A percentile compares a stretch with the other conserved stretches of the same genome.
Conservation (phyloP, 1,140 invertebrate species). For the Zaprionus ornatus region DNA sequence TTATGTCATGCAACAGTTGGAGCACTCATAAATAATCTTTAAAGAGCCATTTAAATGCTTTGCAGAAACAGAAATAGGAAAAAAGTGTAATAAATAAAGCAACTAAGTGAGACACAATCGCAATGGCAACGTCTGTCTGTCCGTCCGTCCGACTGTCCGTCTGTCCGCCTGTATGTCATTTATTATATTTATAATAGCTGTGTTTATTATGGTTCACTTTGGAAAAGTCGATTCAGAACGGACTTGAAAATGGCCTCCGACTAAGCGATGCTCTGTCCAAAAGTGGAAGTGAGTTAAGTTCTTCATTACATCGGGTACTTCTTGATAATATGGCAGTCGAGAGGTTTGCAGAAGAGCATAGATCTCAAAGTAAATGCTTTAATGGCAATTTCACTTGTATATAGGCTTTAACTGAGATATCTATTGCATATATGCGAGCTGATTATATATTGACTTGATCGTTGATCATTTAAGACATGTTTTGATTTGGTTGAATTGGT, state of each 20-base stretch:
- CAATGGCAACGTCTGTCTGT: slow-evolving; percentile 28
- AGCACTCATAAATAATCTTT: slow-evolving; percentile 71
- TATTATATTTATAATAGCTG: slow-evolving; percentile 32
- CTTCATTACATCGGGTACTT: no score
- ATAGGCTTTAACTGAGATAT: no score
- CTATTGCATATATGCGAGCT: no score
- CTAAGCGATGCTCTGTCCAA: background rate
- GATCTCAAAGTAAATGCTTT: no score
- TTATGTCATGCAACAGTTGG: slow-evolving; percentile 62
- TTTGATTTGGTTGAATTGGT: no score
- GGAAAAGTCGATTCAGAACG: slow-evolving; percentile 1
- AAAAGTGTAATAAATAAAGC: slow-evolving; percentile 37
- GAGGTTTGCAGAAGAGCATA: no score
- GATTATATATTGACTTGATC: no score
- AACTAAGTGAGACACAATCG: slow-evolving; percentile 51
- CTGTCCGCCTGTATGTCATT: slow-evolving; percentile 17
- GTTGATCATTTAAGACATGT: no score
- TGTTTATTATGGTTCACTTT: slow-evolving; percentile 8
- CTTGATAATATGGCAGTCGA: no score
- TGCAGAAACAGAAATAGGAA: slow-evolving; percentile 22
- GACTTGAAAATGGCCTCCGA: background rate
- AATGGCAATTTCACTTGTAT: no score
- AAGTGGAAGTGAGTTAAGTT: background rate
- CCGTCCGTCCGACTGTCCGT: background rate
- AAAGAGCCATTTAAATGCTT: slow-evolving; percentile 74